Conservation (phyloP, 2,888 invertebrate species). For the Athrips mouffetella region DNA sequence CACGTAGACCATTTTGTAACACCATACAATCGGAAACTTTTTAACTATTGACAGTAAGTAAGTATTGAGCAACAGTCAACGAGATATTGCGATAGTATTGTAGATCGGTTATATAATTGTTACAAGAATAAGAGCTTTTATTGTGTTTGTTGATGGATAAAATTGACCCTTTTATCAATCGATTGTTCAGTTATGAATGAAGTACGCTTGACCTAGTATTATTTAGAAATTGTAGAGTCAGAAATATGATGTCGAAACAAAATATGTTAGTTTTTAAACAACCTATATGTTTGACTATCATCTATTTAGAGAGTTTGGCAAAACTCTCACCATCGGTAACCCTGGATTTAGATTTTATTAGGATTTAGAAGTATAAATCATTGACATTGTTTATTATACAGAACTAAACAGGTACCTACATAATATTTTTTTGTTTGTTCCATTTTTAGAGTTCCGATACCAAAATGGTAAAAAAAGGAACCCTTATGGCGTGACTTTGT, state of each 20-base stretch:
- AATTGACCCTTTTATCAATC: conserved; percentile 4
- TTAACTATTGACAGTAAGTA: conserved; percentile 1
- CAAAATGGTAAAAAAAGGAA: too few species aligned
- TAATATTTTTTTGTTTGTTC: too few species aligned
- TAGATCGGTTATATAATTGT: conserved; percentile 5
- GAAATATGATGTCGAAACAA: background rate
- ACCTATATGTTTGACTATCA: too few species aligned
- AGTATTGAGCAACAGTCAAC: background rate
- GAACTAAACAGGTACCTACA: too few species aligned
- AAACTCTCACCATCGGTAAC: too few species aligned
- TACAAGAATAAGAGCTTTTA: background rate
- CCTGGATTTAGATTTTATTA: too few species aligned
- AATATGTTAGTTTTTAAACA: too few species aligned
- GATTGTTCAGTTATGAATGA: background rate
- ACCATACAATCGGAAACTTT: background rate
- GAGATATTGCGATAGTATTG: background rate
- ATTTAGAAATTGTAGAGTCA: background rate
- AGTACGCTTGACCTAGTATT: background rate
- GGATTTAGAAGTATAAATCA: too few species aligned
- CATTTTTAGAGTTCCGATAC: too few species aligned
- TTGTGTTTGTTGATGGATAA: conserved; percentile 3
- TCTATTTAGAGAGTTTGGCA: too few species aligned
- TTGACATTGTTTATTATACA: too few species aligned
- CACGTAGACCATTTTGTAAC: conserved; percentile 9
- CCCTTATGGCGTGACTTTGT: too few species aligned